Percentiles rank a stretch among this genome's conserved stretches.
phyloP scores from a whole-genome alignment of 2,888 invertebrate species.

The Ochropacha duplaris region DNA sequence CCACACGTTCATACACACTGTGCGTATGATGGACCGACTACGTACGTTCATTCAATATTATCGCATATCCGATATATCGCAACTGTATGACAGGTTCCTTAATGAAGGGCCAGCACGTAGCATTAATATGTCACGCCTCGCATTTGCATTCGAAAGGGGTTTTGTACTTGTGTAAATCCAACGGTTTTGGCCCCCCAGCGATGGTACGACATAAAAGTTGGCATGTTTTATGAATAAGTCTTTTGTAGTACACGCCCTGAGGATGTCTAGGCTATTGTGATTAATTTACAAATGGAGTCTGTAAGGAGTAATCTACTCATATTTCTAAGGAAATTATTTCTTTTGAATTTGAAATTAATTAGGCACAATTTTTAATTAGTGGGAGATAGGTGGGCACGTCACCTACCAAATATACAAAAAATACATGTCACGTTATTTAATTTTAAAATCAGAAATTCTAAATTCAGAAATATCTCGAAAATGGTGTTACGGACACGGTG shows the following conservation, averaged over 20 bases:
- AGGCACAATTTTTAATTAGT: no score
- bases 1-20: background rate
- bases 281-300: background rate
- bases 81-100: constrained; percentile 17
- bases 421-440: no score
- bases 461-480: no score
- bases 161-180: constrained; percentile 24
- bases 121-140: constrained; percentile 58
- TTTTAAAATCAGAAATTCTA: no score
- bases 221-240: constrained; percentile 33
- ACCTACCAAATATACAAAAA: no score
- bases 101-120: constrained; percentile 24
- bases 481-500: no score
- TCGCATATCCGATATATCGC: constrained; percentile 9
- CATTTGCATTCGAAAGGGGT: constrained; percentile 54
- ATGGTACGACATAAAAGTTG: constrained; percentile 37
- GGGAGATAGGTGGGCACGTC: no score
- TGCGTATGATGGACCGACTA: background rate
- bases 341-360: no score
- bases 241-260: constrained; percentile 2
- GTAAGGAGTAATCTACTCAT: background rate
- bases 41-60: constrained; percentile 5
- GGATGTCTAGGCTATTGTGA: constrained; percentile 6
- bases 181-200: constrained; percentile 40
- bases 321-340: background rate